Evolutionary conservation across 2,113 vertebrate genomes (phyloP).

Genomic region (Percina caprodes): DNA sequence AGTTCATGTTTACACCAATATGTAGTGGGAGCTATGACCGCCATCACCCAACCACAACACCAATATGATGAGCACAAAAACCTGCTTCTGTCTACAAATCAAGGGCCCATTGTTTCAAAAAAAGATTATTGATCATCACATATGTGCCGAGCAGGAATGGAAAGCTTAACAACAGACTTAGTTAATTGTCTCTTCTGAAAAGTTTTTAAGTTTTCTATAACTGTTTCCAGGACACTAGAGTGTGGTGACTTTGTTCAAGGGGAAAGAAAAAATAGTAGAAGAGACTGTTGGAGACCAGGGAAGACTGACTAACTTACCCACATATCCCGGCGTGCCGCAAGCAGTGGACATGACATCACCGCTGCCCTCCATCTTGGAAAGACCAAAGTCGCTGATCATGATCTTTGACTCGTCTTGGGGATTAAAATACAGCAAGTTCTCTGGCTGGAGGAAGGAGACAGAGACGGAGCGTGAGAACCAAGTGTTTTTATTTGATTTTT

Average conservation of each 20-base stretch:
- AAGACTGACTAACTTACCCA: slow-evolving; percentile 55
- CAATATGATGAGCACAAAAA: not conserved
- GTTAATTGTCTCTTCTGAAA: not conserved
- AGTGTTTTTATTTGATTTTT: not conserved
- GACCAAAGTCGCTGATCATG: slow-evolving; percentile 81
- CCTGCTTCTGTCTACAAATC: not conserved
- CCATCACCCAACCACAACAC: not conserved
- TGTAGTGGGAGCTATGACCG: not conserved
- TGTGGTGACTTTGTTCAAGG: not conserved
- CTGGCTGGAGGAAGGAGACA: slow-evolving; percentile 54
- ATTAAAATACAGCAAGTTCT: slow-evolving; percentile 80
- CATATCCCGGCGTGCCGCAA: slow-evolving; percentile 78
- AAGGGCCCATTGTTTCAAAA: not conserved
- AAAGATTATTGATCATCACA: not conserved
- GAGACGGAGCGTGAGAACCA: not conserved
- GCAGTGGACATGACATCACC: slow-evolving; percentile 80
- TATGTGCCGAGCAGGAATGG: not conserved
- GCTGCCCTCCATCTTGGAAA: slow-evolving; percentile 80
- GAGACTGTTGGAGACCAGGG: fast-evolving
- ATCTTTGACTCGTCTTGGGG: slow-evolving; percentile 78
- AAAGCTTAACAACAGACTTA: not conserved
- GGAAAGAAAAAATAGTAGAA: not conserved
- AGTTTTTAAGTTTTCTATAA: not conserved
- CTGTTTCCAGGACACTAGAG: not conserved
- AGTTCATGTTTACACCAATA: not conserved